Conservation (phyloP, 2,113 vertebrate species). For the Mormoops blainvillei region DNA sequence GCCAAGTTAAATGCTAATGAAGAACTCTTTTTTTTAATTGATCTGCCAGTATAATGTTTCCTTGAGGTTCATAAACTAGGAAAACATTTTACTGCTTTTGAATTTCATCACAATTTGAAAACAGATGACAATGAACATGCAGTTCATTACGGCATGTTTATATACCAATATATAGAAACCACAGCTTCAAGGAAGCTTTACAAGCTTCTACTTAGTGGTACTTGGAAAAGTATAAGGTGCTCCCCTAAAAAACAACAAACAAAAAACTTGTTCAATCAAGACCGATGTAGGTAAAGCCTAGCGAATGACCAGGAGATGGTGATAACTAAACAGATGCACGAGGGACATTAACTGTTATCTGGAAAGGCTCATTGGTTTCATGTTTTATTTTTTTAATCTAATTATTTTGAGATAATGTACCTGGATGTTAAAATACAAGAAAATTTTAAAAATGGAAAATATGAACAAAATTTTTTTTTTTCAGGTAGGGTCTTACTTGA, state of each 20-base stretch:
- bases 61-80: background rate
- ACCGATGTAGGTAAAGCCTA: background rate
- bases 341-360: background rate
- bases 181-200: background rate
- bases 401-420: background rate
- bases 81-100: background rate
- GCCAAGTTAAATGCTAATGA: constrained; percentile 15
- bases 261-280: background rate
- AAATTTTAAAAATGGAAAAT: background rate
- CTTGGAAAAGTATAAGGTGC: background rate
- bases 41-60: background rate
- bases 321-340: background rate
- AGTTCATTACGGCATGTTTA: background rate
- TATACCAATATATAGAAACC: background rate
- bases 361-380: background rate
- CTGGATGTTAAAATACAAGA: background rate
- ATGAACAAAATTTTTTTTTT: background rate
- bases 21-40: background rate
- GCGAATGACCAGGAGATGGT: background rate
- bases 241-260: rapidly evolving
- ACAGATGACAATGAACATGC: background rate
- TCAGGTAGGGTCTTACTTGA: background rate
- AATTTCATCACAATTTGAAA: constrained; percentile 5
- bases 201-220: background rate
- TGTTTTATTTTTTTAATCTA: background rate